phyloP scores from a whole-genome alignment of 1,140 invertebrate species.

The Bathynomus jamesi region DNA sequence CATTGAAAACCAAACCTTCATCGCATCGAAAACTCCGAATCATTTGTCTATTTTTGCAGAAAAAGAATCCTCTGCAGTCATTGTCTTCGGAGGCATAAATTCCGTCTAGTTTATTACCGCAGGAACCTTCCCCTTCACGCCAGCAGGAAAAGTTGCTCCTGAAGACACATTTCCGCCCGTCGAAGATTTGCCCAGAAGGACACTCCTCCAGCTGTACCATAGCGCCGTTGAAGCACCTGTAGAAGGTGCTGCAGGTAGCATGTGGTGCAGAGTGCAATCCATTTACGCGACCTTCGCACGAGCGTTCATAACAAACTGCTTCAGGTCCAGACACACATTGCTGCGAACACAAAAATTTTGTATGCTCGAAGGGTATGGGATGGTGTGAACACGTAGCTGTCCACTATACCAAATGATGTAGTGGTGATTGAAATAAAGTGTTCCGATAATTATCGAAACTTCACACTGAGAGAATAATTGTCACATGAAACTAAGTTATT shows the following conservation, averaged over 20 bases:
- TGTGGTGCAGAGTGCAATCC: slow-evolving; percentile 35
- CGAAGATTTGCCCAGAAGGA: slow-evolving; percentile 45
- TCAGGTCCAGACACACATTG: slow-evolving; percentile 32
- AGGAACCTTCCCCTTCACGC: slow-evolving; percentile 35
- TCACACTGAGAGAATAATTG: background rate
- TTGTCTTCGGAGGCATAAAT: slow-evolving; percentile 49
- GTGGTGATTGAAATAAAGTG: background rate
- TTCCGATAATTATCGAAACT: background rate
- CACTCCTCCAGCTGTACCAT: slow-evolving; percentile 42
- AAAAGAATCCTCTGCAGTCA: slow-evolving; percentile 50
- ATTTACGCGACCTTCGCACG: slow-evolving; percentile 42
- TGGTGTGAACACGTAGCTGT: background rate
- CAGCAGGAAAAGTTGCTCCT: slow-evolving; percentile 43
- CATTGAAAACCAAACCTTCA: slow-evolving; percentile 42
- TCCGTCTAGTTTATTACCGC: slow-evolving; percentile 44
- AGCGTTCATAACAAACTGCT: slow-evolving; percentile 42
- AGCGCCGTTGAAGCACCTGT: slow-evolving; percentile 40
- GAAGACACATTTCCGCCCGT: slow-evolving; percentile 44
- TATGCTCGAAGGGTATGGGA: background rate
- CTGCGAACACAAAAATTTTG: slow-evolving; percentile 20
- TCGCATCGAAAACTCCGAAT: slow-evolving; percentile 40
- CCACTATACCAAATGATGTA: background rate
- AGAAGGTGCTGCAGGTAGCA: slow-evolving; percentile 41
- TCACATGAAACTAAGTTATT: background rate
- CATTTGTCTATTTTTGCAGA: slow-evolving; percentile 47